A percentile compares a stretch with the other conserved stretches of the same genome.
Evolutionary conservation across 2,113 vertebrate genomes (phyloP).

Genomic region (Pseudolaguvia tuberculata): DNA sequence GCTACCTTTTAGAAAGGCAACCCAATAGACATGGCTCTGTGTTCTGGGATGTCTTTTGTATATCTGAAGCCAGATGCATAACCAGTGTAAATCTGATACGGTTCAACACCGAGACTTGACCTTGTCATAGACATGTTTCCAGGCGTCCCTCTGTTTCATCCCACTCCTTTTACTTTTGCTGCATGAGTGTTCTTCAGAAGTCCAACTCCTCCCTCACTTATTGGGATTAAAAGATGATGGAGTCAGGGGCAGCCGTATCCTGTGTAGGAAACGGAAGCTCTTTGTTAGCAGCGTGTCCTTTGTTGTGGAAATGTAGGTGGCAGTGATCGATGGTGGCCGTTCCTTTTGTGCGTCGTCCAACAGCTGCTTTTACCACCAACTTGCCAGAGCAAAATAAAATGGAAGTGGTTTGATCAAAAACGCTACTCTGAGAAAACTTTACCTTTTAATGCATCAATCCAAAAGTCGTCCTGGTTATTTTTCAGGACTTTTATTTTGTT

Average conservation of each 20-base stretch:
- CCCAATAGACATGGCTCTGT: neutral
- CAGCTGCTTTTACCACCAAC: neutral
- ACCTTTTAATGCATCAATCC: neutral
- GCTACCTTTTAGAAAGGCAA: conserved; percentile 1
- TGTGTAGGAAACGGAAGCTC: conserved; percentile 30
- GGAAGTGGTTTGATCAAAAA: neutral
- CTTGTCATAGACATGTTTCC: conserved; percentile 4
- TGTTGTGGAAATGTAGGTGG: conserved; percentile 39
- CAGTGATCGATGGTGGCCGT: neutral
- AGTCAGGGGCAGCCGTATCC: conserved; percentile 20
- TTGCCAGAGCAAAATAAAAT: neutral
- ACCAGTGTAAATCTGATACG: neutral
- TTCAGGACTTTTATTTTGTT: neutral
- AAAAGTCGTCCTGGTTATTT: neutral
- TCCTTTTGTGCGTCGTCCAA: conserved; percentile 5
- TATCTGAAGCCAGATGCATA: neutral
- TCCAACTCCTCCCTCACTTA: conserved; percentile 27
- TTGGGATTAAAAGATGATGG: conserved; percentile 43
- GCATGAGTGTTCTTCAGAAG: conserved; percentile 6
- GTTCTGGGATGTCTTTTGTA: neutral
- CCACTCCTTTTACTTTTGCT: neutral
- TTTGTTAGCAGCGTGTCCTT: conserved; percentile 33
- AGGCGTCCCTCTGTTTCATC: neutral
- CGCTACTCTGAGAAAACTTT: neutral
- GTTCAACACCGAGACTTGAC: neutral